Conservation (phyloP, 2,888 invertebrate genomes). For the Idaea biselata region DNA sequence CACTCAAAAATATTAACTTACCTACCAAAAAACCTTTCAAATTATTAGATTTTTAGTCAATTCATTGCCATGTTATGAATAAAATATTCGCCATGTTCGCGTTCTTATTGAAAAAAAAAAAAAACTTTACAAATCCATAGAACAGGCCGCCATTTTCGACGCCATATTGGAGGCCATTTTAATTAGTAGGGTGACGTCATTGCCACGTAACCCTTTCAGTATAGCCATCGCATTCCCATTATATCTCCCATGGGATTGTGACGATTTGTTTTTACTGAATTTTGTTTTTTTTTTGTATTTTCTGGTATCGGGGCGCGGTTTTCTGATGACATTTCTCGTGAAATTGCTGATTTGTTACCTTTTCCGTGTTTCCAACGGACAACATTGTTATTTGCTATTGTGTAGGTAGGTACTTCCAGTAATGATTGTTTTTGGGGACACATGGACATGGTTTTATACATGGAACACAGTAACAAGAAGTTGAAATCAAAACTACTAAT, state of each 20-base stretch:
- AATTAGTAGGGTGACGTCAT: slow-evolving; percentile 18
- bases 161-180: slow-evolving; percentile 24
- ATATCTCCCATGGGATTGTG: neutral
- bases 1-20: too few species aligned
- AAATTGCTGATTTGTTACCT: neutral
- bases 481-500: too few species aligned
- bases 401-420: neutral
- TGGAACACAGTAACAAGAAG: too few species aligned
- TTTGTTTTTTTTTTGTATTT: neutral
- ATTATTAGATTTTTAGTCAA: too few species aligned
- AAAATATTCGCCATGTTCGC: neutral
- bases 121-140: neutral
- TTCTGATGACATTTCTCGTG: neutral
- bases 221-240: slow-evolving; percentile 8
- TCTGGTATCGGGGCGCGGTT: neutral
- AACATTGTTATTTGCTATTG: neutral
- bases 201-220: slow-evolving; percentile 1
- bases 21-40: too few species aligned
- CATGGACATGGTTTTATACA: neutral
- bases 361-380: neutral
- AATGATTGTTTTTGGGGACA: neutral
- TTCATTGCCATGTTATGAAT: too few species aligned
- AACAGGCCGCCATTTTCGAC: slow-evolving; percentile 6
- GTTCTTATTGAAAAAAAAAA: neutral
- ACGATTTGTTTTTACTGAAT: neutral